Base-by-base conservation (phyloP, 30 jellyfish, hydroid and myxozoan genomes). In the Aurelia coerulea region DNA sequence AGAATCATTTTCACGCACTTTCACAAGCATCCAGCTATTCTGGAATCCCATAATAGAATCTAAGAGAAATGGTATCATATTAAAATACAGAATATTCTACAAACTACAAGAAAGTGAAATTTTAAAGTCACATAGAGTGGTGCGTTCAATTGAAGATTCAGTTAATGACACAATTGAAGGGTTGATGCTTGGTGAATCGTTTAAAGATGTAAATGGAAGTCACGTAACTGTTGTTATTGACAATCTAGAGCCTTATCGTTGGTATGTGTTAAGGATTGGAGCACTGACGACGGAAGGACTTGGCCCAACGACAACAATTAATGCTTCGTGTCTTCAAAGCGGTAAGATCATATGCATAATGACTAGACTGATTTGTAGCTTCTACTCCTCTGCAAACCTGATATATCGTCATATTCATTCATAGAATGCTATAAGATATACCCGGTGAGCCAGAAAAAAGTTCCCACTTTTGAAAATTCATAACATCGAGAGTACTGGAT, bases 231-330 rank as follows among this genome's bases (percentile, higher is more conserved):
- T 69, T 10, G 74, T 51, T 12, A 62, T 85, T 62, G 54, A 14
- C 83, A 81, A 76, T 60, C 79, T 85, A 12, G 79, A 52, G 49
- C 70, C 78, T 15, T 74, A 73, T 53, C 74, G 78, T 29, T 85
- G 95, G 95, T 85, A 85, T 66, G 67, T 81, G 19, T 17, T 85
- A 63, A 39, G 95, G 39, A 54, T 85, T 13, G 83, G 84, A 3
- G 89, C 80, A 32, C 31, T 85, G 42, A 85, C 89, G 4, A 74
- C n/a, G 9, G 62, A 68, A 23, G 95, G 88, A 16, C 72, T 62
- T 35, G 95, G 95, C 50, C 95, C 95, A 54, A n/a, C 34, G 29
- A 5, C 69, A 50, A 76, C 56, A 12, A 4, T 76, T 10, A 85
- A 85, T 50, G 89, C 84, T 29, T 74, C 95, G 5, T 85, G 95